phyloP scores from a whole-genome alignment of 2,888 invertebrate species.

The Aplocera efformata region DNA sequence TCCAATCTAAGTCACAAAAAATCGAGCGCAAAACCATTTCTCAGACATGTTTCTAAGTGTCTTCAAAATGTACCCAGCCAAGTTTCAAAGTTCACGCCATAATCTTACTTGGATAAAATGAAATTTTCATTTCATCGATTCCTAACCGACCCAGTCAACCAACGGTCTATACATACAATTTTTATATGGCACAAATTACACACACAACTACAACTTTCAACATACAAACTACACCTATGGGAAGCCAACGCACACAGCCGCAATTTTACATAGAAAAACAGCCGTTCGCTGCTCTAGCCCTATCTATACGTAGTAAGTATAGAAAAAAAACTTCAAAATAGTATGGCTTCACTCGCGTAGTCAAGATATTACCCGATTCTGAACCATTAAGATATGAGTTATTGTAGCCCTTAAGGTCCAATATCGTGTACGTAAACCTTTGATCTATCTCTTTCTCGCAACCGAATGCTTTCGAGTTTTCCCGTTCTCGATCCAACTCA shows the following conservation, averaged over 20 bases:
- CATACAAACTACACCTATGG: conserved; percentile 68
- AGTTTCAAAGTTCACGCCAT: conserved; percentile 3
- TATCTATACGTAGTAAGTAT: conserved; percentile 56
- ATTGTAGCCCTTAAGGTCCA: conserved; percentile 60
- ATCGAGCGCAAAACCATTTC: too few species aligned
- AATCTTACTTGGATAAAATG: conserved; percentile 22
- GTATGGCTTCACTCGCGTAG: conserved; percentile 67
- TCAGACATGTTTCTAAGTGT: conserved; percentile 15
- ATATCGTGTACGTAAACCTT: conserved; percentile 48
- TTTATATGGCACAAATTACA: conserved; percentile 58
- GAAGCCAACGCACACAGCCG: conserved; percentile 60
- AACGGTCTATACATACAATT: conserved; percentile 64
- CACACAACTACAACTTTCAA: conserved; percentile 50
- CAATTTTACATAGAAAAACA: conserved; percentile 73
- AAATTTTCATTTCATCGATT: conserved; percentile 74
- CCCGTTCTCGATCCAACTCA: conserved; percentile 77
- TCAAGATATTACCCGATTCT: conserved; percentile 46
- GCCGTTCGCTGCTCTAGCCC: conserved; percentile 59
- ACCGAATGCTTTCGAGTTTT: conserved; percentile 78
- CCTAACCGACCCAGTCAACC: conserved; percentile 47
- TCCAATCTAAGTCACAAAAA: too few species aligned
- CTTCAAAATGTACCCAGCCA: too few species aligned
- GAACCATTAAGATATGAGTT: conserved; percentile 51
- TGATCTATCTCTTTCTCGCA: conserved; percentile 61
- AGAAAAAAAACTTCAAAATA: conserved; percentile 78